Evolutionary conservation across 2,113 vertebrate genomes (phyloP).

Genomic region (Lophotis ruficrista): DNA sequence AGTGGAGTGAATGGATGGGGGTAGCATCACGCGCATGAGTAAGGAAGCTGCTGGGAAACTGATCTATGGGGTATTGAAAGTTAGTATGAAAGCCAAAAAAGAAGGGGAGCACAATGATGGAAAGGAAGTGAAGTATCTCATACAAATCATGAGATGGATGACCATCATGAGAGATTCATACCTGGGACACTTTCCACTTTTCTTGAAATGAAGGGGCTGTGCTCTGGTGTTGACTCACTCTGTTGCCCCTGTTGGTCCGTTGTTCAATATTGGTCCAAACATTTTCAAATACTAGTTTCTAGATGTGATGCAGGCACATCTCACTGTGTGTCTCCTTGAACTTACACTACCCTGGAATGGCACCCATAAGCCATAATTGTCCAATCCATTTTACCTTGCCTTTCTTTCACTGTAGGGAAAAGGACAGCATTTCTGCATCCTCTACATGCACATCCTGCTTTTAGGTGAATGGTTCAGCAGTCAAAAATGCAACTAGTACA

Average conservation of each 20-base stretch:
- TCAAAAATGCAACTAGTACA: conserved; percentile 8
- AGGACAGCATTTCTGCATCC: background rate
- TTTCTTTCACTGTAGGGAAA: background rate
- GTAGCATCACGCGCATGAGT: background rate
- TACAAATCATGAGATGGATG: background rate
- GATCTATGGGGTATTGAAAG: background rate
- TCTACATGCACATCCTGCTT: conserved; percentile 3
- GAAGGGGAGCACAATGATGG: background rate
- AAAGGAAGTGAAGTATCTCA: background rate
- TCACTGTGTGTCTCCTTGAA: background rate
- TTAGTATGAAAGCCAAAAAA: background rate
- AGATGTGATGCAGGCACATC: background rate
- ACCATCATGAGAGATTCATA: background rate
- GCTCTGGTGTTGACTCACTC: background rate
- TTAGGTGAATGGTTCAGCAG: conserved; percentile 44
- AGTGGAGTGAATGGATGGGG: background rate
- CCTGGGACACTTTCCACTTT: background rate
- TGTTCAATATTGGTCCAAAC: background rate
- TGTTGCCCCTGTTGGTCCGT: background rate
- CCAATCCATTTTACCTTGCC: background rate
- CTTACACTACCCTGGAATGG: background rate
- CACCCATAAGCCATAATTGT: background rate
- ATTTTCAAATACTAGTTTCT: background rate
- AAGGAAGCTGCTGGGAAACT: background rate
- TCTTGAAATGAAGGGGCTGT: background rate